phyloP scores from a whole-genome alignment of 2,888 invertebrate species.

The Sinopyrophorus schimmeli region DNA sequence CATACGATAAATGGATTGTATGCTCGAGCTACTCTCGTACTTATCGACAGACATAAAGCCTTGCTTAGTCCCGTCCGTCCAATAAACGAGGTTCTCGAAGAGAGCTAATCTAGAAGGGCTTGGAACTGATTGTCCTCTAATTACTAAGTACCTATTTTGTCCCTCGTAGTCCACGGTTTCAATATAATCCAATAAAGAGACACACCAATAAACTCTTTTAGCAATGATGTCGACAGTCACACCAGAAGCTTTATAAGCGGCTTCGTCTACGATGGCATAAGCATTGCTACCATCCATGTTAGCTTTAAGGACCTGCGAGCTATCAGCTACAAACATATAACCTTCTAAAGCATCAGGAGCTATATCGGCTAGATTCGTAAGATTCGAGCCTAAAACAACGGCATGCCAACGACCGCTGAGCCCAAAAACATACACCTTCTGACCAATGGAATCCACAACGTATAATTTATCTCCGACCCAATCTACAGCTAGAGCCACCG shows the following conservation, averaged over 20 bases:
- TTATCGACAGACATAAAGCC: slow-evolving; percentile 87
- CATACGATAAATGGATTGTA: slow-evolving; percentile 78
- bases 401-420: slow-evolving; percentile 85
- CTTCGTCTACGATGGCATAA: slow-evolving; percentile 83
- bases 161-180: slow-evolving; percentile 96
- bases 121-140: slow-evolving; percentile 83
- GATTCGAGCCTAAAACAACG: slow-evolving; percentile 86
- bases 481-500: slow-evolving; percentile 90
- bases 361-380: slow-evolving; percentile 89
- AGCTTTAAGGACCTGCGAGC: slow-evolving; percentile 79
- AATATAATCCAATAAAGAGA: slow-evolving; percentile 91
- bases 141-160: slow-evolving; percentile 74
- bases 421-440: slow-evolving; percentile 93
- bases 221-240: slow-evolving; percentile 89
- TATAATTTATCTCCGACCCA: slow-evolving; percentile 97
- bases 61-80: slow-evolving; percentile 91
- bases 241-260: slow-evolving; percentile 92
- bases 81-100: slow-evolving; percentile 85
- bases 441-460: slow-evolving; percentile 89
- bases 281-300: slow-evolving; percentile 94
- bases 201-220: slow-evolving; percentile 94
- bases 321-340: slow-evolving; percentile 84
- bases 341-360: slow-evolving; percentile 92
- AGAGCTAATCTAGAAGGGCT: slow-evolving; percentile 81
- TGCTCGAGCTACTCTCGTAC: slow-evolving; percentile 76